phyloP scores from a whole-genome alignment of 2,888 invertebrate species.

The Thecophora atra region DNA sequence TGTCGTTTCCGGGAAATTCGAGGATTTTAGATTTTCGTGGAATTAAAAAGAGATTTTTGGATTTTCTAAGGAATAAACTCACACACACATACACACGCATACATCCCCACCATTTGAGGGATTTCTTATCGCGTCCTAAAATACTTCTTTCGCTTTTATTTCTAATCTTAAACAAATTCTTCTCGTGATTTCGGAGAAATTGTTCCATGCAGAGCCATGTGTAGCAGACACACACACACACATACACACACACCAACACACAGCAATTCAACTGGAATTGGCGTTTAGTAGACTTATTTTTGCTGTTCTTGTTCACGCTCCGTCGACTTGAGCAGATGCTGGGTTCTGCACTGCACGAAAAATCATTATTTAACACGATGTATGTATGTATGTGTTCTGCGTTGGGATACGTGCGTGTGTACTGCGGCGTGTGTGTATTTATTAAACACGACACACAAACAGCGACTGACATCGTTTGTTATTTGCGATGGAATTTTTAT shows the following conservation, averaged over 20 bases:
- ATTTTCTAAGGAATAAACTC: background rate
- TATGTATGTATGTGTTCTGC: background rate
- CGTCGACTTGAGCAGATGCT: too few species aligned
- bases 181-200: constrained; percentile 19
- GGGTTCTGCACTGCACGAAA: background rate
- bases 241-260: too few species aligned
- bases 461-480: background rate
- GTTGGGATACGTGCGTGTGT: background rate
- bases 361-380: background rate
- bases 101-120: constrained; percentile 2
- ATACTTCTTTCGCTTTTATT: background rate
- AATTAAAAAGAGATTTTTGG: too few species aligned
- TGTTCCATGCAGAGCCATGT: background rate
- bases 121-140: background rate
- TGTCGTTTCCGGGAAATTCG: too few species aligned
- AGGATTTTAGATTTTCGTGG: too few species aligned
- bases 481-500: constrained; percentile 21
- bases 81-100: constrained; percentile 15
- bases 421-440: background rate
- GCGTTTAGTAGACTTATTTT: background rate
- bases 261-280: constrained; percentile 11
- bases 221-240: too few species aligned
- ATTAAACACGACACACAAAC: background rate
- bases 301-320: too few species aligned
- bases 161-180: constrained; percentile 5